Conservation (phyloP, 2,797 vertebrate species). For the Propithecus deckenii region DNA sequence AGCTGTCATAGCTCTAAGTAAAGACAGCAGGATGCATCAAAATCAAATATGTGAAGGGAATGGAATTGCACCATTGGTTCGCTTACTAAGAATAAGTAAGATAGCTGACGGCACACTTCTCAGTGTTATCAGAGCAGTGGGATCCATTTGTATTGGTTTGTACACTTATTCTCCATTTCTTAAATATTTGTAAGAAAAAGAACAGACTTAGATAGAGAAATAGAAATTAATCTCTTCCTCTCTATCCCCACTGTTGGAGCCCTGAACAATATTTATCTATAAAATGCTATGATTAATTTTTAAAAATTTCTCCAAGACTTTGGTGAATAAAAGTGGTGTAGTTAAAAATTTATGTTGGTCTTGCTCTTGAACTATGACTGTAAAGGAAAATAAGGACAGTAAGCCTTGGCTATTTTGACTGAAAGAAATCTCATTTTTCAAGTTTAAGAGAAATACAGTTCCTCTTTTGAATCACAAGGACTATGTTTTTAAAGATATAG, state of each 20-base stretch:
- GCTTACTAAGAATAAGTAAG: conserved; percentile 81
- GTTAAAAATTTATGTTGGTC: neutral
- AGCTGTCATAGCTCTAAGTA: conserved; percentile 85
- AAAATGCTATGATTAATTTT: neutral
- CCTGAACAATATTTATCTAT: neutral
- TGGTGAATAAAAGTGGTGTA: neutral
- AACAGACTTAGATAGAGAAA: neutral
- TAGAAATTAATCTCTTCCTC: neutral
- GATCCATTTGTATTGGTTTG: conserved; percentile 86
- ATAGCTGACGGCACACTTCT: conserved; percentile 85
- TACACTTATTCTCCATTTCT: conserved; percentile 10
- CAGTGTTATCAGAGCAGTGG: conserved; percentile 84
- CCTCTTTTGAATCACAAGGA: neutral
- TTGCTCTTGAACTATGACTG: neutral
- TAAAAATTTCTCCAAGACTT: neutral
- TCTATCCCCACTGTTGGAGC: neutral
- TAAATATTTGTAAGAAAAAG: neutral
- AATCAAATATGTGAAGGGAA: conserved; percentile 86
- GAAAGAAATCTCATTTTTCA: neutral
- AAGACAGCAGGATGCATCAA: conserved; percentile 84
- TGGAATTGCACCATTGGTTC: conserved; percentile 85
- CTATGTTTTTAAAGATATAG: neutral
- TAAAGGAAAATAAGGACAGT: neutral
- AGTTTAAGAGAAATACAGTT: neutral
- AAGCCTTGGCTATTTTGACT: neutral